A percentile compares a stretch with the other conserved stretches of the same genome.
Evolutionary conservation across 2,113 vertebrate species (phyloP).

Genomic region (Merops nubicus): DNA sequence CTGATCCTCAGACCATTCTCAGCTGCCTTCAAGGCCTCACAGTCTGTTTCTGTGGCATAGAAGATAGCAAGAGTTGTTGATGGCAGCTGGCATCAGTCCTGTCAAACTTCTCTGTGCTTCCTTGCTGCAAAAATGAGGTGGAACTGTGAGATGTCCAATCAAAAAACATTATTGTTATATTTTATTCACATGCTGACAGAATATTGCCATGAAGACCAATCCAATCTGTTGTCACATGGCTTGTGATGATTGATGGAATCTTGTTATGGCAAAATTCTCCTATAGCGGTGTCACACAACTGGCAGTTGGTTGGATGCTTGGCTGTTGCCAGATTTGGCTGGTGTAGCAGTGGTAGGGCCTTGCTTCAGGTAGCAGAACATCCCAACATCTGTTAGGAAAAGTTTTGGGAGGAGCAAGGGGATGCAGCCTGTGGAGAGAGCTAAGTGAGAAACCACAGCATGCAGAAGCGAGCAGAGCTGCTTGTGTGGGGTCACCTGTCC

Average conservation of each 20-base stretch:
- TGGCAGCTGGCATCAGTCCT: background rate
- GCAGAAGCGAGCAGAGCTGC: rapidly evolving
- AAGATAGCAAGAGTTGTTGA: background rate
- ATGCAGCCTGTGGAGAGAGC: background rate
- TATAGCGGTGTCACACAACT: background rate
- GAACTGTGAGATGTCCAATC: background rate
- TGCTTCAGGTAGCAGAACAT: constrained; percentile 10
- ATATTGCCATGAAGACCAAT: rapidly evolving
- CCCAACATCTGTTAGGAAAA: background rate
- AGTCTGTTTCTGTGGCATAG: background rate
- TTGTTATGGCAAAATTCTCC: background rate
- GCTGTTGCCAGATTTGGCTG: background rate
- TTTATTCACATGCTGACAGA: background rate
- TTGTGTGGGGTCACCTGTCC: rapidly evolving
- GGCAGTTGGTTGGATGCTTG: background rate
- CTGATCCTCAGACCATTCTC: background rate
- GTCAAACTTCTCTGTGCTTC: background rate
- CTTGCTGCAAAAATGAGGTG: background rate
- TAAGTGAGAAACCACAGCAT: background rate
- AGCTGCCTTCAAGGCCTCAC: background rate
- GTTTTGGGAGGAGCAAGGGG: background rate
- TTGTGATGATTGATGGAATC: rapidly evolving
- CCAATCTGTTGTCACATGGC: background rate
- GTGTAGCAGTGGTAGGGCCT: background rate
- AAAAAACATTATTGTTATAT: background rate